phyloP scores from a whole-genome alignment of 2,888 invertebrate genomes.

The Sinhomidia bicolor region DNA sequence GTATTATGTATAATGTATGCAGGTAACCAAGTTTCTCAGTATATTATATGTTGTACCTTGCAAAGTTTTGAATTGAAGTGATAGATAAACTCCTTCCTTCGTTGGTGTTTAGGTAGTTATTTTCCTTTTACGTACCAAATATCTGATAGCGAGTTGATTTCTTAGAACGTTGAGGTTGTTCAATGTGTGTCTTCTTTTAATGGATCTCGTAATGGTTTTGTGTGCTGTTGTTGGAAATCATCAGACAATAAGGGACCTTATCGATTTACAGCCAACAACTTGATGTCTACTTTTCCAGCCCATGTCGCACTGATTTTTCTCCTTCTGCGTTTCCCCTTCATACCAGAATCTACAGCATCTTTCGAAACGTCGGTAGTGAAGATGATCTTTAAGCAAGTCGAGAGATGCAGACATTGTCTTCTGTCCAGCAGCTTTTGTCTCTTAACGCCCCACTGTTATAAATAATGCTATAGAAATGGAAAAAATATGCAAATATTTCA shows the following conservation, averaged over 20 bases:
- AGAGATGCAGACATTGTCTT: slow-evolving; percentile 11
- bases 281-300: slow-evolving; percentile 34
- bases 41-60: not conserved
- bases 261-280: slow-evolving; percentile 19
- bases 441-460: slow-evolving; percentile 27
- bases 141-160: not conserved
- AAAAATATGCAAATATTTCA: no score
- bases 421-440: slow-evolving; percentile 5
- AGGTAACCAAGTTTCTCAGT: not conserved
- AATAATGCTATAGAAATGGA: not conserved
- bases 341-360: slow-evolving; percentile 47
- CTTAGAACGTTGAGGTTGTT: not conserved
- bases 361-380: not conserved
- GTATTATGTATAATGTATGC: no score
- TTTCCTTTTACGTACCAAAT: not conserved
- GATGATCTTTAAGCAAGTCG: not conserved
- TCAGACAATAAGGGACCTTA: slow-evolving; percentile 24
- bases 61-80: not conserved
- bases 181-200: not conserved
- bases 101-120: not conserved
- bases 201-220: not conserved
- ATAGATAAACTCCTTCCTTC: not conserved
- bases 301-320: slow-evolving; percentile 35
- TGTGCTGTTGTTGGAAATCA: not conserved
- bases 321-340: slow-evolving; percentile 61